Evolutionary conservation across 2,888 invertebrate species (phyloP).

Genomic region (Anoplius nigerrimus): DNA sequence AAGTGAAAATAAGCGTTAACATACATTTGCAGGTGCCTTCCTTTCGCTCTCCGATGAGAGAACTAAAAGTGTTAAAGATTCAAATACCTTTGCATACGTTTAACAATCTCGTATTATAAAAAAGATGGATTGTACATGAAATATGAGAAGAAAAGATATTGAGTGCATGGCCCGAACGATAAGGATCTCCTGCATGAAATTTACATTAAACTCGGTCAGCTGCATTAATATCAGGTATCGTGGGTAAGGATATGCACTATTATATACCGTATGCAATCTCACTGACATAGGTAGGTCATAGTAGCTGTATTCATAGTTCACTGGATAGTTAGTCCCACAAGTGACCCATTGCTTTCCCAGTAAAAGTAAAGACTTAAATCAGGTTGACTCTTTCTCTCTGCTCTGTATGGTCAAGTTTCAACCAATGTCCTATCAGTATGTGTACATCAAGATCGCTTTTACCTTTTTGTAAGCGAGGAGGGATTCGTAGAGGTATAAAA

Average conservation of each 20-base stretch:
- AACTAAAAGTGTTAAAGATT: too few species aligned
- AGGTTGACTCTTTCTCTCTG: conserved; percentile 69
- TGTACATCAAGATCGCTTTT: conserved; percentile 63
- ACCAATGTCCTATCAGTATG: conserved; percentile 66
- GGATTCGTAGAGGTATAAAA: conserved; percentile 69
- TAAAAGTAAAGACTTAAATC: conserved; percentile 66
- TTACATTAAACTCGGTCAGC: background rate
- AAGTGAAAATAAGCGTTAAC: too few species aligned
- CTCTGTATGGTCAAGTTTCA: conserved; percentile 65
- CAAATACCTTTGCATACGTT: too few species aligned
- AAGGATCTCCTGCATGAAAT: background rate
- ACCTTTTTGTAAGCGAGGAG: conserved; percentile 64
- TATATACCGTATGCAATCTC: too few species aligned
- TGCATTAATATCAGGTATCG: too few species aligned
- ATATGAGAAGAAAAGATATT: background rate
- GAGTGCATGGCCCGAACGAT: background rate
- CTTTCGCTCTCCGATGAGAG: too few species aligned
- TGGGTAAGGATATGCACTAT: too few species aligned
- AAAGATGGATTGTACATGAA: conserved; percentile 20
- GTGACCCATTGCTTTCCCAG: conserved; percentile 63
- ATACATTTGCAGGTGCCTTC: too few species aligned
- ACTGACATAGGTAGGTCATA: conserved; percentile 43
- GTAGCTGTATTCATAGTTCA: conserved; percentile 35
- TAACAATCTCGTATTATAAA: too few species aligned
- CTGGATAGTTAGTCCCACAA: conserved; percentile 34